Evolutionary conservation across 2,797 vertebrate species (phyloP).

Genomic region (Malurus leucopterus): DNA sequence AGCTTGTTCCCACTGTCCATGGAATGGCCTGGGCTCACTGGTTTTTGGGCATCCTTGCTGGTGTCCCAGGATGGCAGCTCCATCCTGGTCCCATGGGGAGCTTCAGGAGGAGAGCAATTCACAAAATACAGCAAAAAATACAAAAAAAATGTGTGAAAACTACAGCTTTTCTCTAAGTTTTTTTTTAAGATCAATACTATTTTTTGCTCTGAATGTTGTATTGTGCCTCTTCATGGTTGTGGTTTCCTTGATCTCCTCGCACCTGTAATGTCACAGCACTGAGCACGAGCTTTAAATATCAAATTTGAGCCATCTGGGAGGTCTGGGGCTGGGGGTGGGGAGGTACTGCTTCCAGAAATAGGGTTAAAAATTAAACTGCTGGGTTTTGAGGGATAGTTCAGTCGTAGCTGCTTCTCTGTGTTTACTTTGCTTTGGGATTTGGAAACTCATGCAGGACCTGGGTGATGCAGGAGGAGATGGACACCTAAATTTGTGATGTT

Average conservation of each 20-base stretch:
- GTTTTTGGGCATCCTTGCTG: neutral
- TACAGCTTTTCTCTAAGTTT: neutral
- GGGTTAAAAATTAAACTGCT: neutral
- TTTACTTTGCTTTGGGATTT: neutral
- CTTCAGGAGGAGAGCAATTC: neutral
- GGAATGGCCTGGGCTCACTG: neutral
- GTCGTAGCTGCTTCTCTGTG: neutral
- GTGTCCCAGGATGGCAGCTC: neutral
- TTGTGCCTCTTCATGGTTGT: neutral
- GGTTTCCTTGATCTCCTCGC: neutral
- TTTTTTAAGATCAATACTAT: neutral
- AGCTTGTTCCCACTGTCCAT: neutral
- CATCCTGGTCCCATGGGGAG: rapidly evolving
- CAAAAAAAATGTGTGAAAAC: no score
- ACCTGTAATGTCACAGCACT: neutral
- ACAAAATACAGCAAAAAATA: no score
- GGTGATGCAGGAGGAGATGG: neutral
- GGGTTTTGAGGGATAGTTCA: neutral
- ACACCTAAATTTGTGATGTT: neutral
- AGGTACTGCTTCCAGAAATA: neutral
- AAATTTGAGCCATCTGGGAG: neutral
- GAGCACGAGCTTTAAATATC: neutral
- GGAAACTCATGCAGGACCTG: neutral
- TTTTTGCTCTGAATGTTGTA: neutral
- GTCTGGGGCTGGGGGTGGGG: neutral